phyloP scores from a whole-genome alignment of 2,113 vertebrate species.

The Amphiprion ocellaris region DNA sequence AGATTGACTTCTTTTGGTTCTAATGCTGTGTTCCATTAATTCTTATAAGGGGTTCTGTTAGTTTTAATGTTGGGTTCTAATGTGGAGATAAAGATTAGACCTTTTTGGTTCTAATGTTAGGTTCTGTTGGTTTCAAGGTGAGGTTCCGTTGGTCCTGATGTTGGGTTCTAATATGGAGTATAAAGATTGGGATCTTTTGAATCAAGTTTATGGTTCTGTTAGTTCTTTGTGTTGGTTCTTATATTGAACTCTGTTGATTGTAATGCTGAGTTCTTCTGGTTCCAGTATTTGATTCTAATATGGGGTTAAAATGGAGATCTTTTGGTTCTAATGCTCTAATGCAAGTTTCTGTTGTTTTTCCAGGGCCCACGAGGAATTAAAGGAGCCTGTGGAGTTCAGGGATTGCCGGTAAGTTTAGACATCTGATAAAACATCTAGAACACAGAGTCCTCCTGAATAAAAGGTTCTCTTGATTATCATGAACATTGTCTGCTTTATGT shows the following conservation, averaged over 20 bases:
- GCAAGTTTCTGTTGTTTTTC: conserved; percentile 19
- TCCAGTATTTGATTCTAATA: neutral
- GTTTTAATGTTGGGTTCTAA: neutral
- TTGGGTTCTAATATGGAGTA: neutral
- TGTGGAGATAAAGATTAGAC: neutral
- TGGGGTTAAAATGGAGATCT: neutral
- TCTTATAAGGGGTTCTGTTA: neutral
- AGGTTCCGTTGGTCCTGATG: neutral
- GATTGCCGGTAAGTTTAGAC: conserved; percentile 62
- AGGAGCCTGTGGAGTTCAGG: conserved; percentile 65
- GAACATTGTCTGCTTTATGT: neutral
- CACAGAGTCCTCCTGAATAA: neutral
- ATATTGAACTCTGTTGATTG: neutral
- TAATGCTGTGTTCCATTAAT: neutral
- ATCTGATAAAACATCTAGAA: neutral
- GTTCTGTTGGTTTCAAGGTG: neutral
- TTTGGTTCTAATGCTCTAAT: neutral
- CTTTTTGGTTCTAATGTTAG: neutral
- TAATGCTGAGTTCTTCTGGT: neutral
- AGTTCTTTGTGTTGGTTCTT: too few relatives aligned
- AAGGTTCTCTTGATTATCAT: neutral
- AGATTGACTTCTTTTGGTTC: neutral
- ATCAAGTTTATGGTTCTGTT: neutral
- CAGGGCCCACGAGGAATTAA: conserved; percentile 73
- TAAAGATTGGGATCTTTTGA: neutral